These are phyloP conservation scores for Drosophila miranda DNA, from an alignment of 1,140 invertebrate genomes.

Conservation along the genomic window DNA sequence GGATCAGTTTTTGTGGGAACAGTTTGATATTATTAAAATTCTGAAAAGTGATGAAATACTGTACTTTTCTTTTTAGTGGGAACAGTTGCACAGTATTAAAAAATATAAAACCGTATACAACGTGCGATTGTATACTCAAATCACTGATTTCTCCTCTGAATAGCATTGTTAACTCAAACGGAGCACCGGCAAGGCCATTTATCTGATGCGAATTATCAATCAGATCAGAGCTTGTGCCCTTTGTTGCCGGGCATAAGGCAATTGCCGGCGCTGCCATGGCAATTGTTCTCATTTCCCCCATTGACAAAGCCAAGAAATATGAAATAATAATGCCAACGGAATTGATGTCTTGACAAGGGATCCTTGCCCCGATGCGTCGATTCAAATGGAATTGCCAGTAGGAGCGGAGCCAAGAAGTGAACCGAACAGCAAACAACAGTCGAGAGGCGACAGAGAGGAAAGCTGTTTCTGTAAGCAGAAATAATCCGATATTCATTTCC, in stretches of 20 bases:
- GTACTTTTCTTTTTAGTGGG: too few relatives aligned
- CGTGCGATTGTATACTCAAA: too few relatives aligned
- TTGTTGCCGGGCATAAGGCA: conserved; percentile 1
- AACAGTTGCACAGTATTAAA: too few relatives aligned
- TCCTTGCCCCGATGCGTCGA: not conserved
- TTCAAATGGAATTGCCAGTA: conserved; percentile 22
- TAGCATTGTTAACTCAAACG: too few relatives aligned
- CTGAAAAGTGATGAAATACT: too few relatives aligned
- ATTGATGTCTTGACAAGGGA: not conserved
- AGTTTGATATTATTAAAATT: too few relatives aligned
- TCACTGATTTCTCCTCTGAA: too few relatives aligned
- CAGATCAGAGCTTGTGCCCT: not conserved
- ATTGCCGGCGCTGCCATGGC: conserved; percentile 16
- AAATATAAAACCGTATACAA: too few relatives aligned
- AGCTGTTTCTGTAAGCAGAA: conserved; percentile 22
- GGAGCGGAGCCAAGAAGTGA: too few relatives aligned
- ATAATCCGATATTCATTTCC: conserved; percentile 45
- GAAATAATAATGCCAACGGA: conserved; percentile 25
- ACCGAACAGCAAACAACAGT: not conserved
- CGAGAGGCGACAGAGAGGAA: not conserved
- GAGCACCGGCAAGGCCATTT: not conserved
- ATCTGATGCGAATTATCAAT: conserved; percentile 15
- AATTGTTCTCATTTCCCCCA: conserved; percentile 14
- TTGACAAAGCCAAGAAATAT: conserved; percentile 1
- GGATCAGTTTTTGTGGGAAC: too few relatives aligned